A percentile compares a stretch with the other conserved stretches of the same genome.
These are phyloP conservation scores for Tetheella fluctuosa DNA, from an alignment of 2,888 invertebrate species.

Conservation along the genomic window DNA sequence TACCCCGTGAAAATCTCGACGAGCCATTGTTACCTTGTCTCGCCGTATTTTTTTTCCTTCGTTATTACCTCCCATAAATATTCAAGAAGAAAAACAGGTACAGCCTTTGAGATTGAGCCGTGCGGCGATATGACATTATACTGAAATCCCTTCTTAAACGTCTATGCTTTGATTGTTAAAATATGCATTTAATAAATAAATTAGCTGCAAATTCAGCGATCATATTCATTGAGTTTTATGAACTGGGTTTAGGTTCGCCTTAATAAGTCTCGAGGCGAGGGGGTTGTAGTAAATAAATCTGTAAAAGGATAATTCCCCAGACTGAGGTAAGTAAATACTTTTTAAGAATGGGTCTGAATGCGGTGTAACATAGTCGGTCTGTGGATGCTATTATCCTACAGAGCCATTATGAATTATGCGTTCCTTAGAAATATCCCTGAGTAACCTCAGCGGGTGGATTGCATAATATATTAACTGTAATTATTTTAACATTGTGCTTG, in stretches of 20 bases:
- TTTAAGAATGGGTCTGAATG: constrained; percentile 36
- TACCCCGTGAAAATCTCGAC: constrained; percentile 46
- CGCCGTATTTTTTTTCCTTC: constrained; percentile 46
- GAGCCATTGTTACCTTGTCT: constrained; percentile 53
- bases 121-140: constrained; percentile 62
- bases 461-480: constrained; percentile 75
- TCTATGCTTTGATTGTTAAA: constrained; percentile 58
- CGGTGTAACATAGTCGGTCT: constrained; percentile 33
- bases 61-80: constrained; percentile 66
- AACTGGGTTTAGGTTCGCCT: constrained; percentile 25
- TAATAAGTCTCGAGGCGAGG: constrained; percentile 32
- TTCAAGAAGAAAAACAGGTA: constrained; percentile 59
- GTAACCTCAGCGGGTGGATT: constrained; percentile 59
- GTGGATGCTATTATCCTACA: constrained; percentile 34
- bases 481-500: constrained; percentile 66
- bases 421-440: constrained; percentile 60
- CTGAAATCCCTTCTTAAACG: constrained; percentile 58
- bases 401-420: constrained; percentile 50
- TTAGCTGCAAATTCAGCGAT: constrained; percentile 34
- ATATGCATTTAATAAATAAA: constrained; percentile 59
- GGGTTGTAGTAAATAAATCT: constrained; percentile 32
- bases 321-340: constrained; percentile 33
- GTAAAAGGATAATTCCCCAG: constrained; percentile 34
- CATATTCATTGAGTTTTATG: constrained; percentile 30
- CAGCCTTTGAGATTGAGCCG: constrained; percentile 54